Base-by-base conservation (phyloP, 2,888 invertebrate species). In the Drosophila conformis region DNA sequence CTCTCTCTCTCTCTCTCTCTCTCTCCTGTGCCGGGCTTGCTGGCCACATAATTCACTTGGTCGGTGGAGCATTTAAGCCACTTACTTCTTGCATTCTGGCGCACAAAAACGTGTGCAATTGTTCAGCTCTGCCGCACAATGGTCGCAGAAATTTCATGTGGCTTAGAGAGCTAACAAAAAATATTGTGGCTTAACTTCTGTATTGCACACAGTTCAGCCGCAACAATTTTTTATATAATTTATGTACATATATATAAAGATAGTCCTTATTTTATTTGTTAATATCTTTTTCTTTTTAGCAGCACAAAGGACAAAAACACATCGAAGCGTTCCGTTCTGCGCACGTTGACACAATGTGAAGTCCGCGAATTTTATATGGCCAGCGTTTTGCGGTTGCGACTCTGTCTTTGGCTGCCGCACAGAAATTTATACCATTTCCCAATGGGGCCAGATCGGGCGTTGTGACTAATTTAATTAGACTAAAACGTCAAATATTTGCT, bases 401-500 rank as follows among this genome's bases (percentile, higher is more conserved):
- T 57, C 63, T 59, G 52, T 21, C 57, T 57, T 66, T 62, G 49
- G 67, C 74, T 53, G 67, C 48, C 40, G 59, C 74, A 64, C 80
- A 70, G 78, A 85, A 87, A 87, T 88, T 76, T 88, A 88, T 88
- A 88, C 88, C 89, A 69, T 75, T 76, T 88, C 79, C 82, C 81
- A 79, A 81, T 82, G 82, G 85, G 82, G 82, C 60, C 78, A 61
- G n/a, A 60, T 56, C 73, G 35, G 53, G 53, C 63, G 29, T 69
- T 76, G 66, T 59, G 65, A 73, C 90, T 90, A 90, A 90, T 90
- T 91, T 90, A 90, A 90, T 90, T 90, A 90, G 87, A 81, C 87
- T 91, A 91, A 90, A 90, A 90, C 82, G 79, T 76, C 87, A 90
- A 91, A 91, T 90, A 91, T 90, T 88, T 91, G 88, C 79, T 70